Base-by-base conservation (phyloP, 2,113 vertebrate genomes). In the Ameiurus melas region DNA sequence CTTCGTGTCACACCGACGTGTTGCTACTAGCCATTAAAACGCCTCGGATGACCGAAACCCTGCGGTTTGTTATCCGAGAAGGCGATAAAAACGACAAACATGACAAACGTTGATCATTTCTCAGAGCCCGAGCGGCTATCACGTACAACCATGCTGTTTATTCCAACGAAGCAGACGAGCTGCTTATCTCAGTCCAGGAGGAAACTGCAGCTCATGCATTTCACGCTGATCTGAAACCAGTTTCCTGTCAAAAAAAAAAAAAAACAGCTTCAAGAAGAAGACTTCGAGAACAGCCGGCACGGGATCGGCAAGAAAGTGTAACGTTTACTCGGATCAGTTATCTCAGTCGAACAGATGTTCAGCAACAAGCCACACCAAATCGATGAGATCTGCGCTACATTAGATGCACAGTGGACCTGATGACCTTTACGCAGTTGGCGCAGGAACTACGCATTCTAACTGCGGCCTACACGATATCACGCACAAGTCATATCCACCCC, bases 281-380 rank as follows among this genome's bases (percentile, higher is more conserved):
- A 68, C 19, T 30, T 39, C 9, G 36, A 25, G 25, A 57, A 53
- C 77, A 66, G n/a, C 75, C 81, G 75, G 66, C 36, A 2, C 22
- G 8, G 14, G 51, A 70, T 20, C 78, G 81, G 62, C n/a, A 10
- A 10, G 14, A 39, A 39, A 70, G 62, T 10, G 13, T 5, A 43
- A 81, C 62, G 19, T 66, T 77, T 66, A 13, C 16, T 7, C n/a
- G 1, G 58, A 10, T 86, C 30, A 20, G n/a, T 87, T 87, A 81
- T 87, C 77, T 87, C 62, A 33, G 19, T 47, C 75, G 16, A 86
- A 64, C 85, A 86, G 60, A 68, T 12, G 17, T 78, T 8, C 85
- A 43, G 70, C 85, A 86, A 64, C 73, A 66, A 27, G 30, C 27
- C 60, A 27, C n/a, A 39, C 4, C 79, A 81, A 22, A 58, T 39